Evolutionary conservation across 2,888 invertebrate genomes (phyloP).

Genomic region (Ichneumoninae sp.): DNA sequence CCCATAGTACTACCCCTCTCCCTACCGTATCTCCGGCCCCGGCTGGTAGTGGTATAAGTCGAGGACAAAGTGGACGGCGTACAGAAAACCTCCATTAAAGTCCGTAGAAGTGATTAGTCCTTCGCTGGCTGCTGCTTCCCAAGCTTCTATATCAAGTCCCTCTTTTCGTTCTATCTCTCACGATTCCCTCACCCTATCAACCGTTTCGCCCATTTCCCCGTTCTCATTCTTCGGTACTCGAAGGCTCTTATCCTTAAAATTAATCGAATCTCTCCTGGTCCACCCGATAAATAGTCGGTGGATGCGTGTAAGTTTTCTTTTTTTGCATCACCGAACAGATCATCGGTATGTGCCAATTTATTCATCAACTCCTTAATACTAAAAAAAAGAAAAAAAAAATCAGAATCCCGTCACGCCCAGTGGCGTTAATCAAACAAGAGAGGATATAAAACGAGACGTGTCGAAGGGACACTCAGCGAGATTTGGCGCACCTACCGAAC

Average conservation of each 20-base stretch:
- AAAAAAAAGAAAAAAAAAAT: slow-evolving; percentile 16
- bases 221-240: slow-evolving; percentile 48
- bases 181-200: slow-evolving; percentile 49
- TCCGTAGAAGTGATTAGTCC: slow-evolving; percentile 84
- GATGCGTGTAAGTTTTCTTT: not conserved
- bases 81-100: slow-evolving; percentile 85
- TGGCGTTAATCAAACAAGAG: slow-evolving; percentile 53
- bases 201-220: slow-evolving; percentile 59
- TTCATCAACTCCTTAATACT: slow-evolving; percentile 13
- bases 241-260: slow-evolving; percentile 56
- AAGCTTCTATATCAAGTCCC: slow-evolving; percentile 63
- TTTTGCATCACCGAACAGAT: not conserved
- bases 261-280: slow-evolving; percentile 32
- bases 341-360: not conserved
- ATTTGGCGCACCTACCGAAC: slow-evolving; percentile 66
- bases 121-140: slow-evolving; percentile 69
- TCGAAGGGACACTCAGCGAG: slow-evolving; percentile 63
- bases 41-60: slow-evolving; percentile 81
- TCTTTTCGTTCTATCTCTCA: slow-evolving; percentile 53
- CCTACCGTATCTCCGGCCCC: slow-evolving; percentile 44
- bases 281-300: not conserved
- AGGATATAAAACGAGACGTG: slow-evolving; percentile 33
- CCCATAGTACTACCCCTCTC: slow-evolving; percentile 15
- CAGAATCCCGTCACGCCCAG: not conserved
- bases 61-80: slow-evolving; percentile 84